Evolutionary conservation across 2,888 invertebrate genomes (phyloP), one percentile per base, ranked within the genome.

Genomic region (Poecilobothrus nobilitatus): DNA sequence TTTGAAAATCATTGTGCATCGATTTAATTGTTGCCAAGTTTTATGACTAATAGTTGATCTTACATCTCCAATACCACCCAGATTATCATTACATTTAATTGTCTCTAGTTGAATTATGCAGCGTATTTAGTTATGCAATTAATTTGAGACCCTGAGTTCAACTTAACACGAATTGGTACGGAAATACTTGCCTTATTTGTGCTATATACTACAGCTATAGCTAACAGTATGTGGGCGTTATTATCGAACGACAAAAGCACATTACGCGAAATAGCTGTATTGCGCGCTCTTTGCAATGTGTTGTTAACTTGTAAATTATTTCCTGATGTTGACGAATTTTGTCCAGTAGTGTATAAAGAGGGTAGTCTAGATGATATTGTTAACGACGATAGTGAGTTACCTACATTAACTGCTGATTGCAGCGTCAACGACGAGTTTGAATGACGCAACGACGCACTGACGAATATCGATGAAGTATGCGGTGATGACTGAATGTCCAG

Each of bases 81-180:
- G 8, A 12, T 37, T 37, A 12, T 7, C 34, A 34, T 8, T 34
- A 8, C 34, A 37, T 37, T 37, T 37, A 10, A 10, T 37, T 12
- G 8, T 37, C 1, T 37, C 37, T 37, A 37, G 8, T 34, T 34
- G 34, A 34, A 34, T 34, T 34, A 8, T 8, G 12, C 37, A 10
- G 37, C 37, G 37, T 37, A 37, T 37, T 37, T 8, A 10, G n/a
- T 63, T 18, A 68, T 68, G n/a, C 68, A 68, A 63, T 67, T 66
- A 2, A 68, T 7, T 41, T 68, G 68, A 2, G 68, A 70, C 5
- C 67, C 66, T 21, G 70, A 70, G 63, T 68, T 68, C 18, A 70
- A 63, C 27, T 68, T 22, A 2, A 65, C 63, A 3, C 70, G 68
- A n/a, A 61, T 63, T n/a, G 44, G 67, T 27, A 61, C 37, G 22